Percentiles rank a stretch among this genome's conserved stretches.
These are phyloP conservation scores for Hydropotes inermis DNA, from an alignment of 2,113 vertebrate genomes.

Conservation along the genomic window DNA sequence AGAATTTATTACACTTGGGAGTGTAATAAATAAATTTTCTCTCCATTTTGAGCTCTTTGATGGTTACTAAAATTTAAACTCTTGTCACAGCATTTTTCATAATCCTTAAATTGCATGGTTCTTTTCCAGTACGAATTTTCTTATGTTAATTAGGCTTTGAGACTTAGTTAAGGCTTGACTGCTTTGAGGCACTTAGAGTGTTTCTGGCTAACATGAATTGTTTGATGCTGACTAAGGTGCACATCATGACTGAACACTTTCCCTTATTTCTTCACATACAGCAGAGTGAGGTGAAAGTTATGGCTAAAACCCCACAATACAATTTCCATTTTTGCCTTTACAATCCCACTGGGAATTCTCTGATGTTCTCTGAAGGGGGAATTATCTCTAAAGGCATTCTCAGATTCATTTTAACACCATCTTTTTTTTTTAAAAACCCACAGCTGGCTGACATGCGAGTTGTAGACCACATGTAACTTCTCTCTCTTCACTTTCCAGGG, in stretches of 20 bases:
- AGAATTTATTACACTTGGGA: background rate
- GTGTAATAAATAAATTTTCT: too few species aligned
- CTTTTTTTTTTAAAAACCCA: background rate
- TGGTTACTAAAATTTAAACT: constrained; percentile 36
- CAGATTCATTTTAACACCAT: constrained; percentile 10
- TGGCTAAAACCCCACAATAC: background rate
- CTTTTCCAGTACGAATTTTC: constrained; percentile 17
- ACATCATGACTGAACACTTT: background rate
- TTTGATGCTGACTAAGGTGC: constrained; percentile 6
- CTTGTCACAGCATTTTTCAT: constrained; percentile 11
- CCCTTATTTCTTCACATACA: background rate
- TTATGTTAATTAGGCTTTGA: background rate
- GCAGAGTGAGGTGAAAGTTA: background rate
- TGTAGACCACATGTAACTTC: background rate
- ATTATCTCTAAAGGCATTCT: background rate
- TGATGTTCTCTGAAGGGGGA: background rate
- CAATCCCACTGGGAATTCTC: background rate
- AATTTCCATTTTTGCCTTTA: constrained; percentile 34
- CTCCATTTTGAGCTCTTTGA: background rate
- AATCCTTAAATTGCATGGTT: constrained; percentile 6
- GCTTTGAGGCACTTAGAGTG: background rate
- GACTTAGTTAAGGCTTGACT: background rate
- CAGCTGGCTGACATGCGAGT: background rate
- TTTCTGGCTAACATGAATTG: background rate
- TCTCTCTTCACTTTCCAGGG: background rate